Base-by-base conservation (phyloP, 1,140 invertebrate species). In the Drosophila athabasca region DNA sequence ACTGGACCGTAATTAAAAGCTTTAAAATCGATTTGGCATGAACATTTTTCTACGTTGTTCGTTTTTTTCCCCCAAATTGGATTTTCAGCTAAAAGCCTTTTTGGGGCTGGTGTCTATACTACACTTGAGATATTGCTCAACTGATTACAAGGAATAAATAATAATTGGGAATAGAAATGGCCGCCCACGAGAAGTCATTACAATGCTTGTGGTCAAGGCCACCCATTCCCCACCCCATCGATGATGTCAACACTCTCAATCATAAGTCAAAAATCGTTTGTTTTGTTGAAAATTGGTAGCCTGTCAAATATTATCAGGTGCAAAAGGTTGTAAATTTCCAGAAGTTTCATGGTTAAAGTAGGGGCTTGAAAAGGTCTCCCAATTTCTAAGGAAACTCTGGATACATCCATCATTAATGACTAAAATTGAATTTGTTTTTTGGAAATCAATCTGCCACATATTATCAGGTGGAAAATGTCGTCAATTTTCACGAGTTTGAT, bases 1-100 rank as follows among this genome's bases (percentile, higher is more conserved):
- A 74, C 52, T 74, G 61, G 43, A 74, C 70, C 35, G 49, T 74
- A 66, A 74, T 75, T 66, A 74, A 41, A 53, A 54, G 71, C 70
- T 74, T 57, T 53, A 66, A 75, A 75, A 49, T 44, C 71, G 39
- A 75, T 75, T 66, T 39, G 35, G 35, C 35, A 39, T 39, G 35
- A 13, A 39, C 35, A 39, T 13, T 39, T 13, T 58, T 35, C 3
- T 3, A 49, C 43, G 22, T 57, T 54, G 41, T 43, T 44, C 11
- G 26, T 55, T 26, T 7, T 29, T 43, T 19, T 19, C 17, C 11
- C 6, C 15, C 11, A 35, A 50, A 69, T 58, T 8, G 31, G 43
- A n/a, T 49, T 65, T 49, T 68, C 31, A 17, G 43, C n/a, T 39
- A 29, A 24, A 24, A 35, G 31, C 39, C 39, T 57, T 55, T 9